Conservation (phyloP, 2,113 vertebrate genomes). For the Triplophysa tibetana region DNA sequence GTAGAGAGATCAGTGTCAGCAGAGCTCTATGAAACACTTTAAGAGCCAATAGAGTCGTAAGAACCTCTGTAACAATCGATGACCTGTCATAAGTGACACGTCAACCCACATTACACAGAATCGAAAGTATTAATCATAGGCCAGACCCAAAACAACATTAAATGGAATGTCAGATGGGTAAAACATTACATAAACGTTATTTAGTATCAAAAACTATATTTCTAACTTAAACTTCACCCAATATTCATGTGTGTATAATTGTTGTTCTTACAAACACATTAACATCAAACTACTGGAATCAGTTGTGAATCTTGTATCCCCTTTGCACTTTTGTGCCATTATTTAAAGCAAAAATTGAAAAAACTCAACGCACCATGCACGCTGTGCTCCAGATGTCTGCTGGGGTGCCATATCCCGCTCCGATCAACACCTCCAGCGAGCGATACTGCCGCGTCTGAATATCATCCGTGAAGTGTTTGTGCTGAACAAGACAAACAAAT, state of each 20-base stretch:
- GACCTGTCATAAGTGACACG: no score
- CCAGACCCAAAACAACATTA: no score
- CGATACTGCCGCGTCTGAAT: constrained; percentile 97
- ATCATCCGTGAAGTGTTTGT: constrained; percentile 97
- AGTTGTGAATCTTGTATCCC: no score
- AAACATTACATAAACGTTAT: no score
- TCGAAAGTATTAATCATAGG: no score
- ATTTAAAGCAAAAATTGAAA: neutral
- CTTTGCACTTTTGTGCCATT: constrained; percentile 4
- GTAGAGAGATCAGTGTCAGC: neutral
- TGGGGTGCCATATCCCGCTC: constrained; percentile 90
- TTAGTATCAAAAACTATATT: neutral
- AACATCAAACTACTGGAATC: neutral
- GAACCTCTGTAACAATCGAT: neutral
- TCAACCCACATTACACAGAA: neutral
- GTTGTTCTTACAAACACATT: neutral
- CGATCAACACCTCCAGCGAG: constrained; percentile 91
- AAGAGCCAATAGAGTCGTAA: neutral
- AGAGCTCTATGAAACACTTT: neutral
- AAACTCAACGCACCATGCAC: constrained; percentile 85
- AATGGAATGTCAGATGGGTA: no score
- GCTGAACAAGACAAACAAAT: constrained; percentile 64
- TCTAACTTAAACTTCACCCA: no score
- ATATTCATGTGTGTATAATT: no score
- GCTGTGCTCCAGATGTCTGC: constrained; percentile 99